Evolutionary conservation across 2,113 vertebrate species (phyloP).

Genomic region (Ifrita kowaldi): DNA sequence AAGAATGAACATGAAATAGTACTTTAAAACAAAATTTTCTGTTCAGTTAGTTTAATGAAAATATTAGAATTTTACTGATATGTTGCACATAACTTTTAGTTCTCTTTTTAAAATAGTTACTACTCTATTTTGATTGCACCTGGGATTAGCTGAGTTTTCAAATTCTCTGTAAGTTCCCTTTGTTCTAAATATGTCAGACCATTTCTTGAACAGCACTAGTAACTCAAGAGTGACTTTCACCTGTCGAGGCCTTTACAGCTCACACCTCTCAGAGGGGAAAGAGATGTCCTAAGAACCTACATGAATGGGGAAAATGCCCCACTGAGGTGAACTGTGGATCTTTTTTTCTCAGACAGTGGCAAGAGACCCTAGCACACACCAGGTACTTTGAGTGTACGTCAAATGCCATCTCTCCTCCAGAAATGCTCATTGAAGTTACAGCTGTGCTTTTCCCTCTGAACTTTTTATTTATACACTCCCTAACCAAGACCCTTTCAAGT

Average conservation of each 20-base stretch:
- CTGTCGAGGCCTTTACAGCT: background rate
- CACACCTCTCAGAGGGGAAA: background rate
- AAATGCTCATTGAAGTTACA: background rate
- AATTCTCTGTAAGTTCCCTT: background rate
- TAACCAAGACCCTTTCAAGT: background rate
- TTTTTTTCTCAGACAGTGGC: background rate
- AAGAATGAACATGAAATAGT: background rate
- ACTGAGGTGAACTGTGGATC: background rate
- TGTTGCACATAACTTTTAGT: background rate
- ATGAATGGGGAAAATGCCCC: background rate
- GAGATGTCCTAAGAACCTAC: background rate
- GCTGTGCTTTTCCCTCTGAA: background rate
- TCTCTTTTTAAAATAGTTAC: background rate
- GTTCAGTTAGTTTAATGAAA: background rate
- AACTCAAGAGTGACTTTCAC: background rate
- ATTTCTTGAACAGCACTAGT: background rate
- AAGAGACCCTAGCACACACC: background rate
- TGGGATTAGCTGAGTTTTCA: background rate
- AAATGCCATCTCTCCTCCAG: background rate
- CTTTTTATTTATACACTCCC: background rate
- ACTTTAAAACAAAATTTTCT: background rate
- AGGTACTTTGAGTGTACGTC: background rate
- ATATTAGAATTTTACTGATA: background rate
- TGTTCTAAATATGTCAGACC: background rate
- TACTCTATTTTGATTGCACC: background rate